These are phyloP conservation scores for Sphaerodactylus townsendi DNA, from an alignment of 2,113 vertebrate species.

Conservation along the genomic window DNA sequence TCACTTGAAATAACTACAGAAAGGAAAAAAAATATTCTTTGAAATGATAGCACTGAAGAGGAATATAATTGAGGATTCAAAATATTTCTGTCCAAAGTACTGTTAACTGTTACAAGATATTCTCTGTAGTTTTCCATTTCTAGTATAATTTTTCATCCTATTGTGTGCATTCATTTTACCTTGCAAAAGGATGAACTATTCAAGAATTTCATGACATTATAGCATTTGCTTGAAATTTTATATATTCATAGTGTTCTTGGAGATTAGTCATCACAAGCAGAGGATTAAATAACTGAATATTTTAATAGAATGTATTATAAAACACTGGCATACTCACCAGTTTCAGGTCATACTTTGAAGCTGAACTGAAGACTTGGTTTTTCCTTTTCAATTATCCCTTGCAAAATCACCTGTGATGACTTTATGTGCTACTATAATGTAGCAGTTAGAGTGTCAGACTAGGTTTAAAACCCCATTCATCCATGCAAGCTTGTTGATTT, in stretches of 20 bases:
- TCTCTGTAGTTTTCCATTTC: fast-evolving
- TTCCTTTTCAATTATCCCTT: no score
- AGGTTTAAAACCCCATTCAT: no score
- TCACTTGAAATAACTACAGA: constrained; percentile 18
- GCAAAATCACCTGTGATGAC: no score
- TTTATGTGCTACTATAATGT: no score
- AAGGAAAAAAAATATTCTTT: constrained; percentile 29
- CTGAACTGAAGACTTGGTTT: no score
- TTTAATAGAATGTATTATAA: no score
- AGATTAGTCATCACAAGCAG: not conserved
- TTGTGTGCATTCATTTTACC: not conserved
- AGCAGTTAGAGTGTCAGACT: no score
- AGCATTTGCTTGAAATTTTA: not conserved
- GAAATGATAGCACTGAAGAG: constrained; percentile 22
- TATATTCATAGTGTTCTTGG: not conserved
- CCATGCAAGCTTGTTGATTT: no score
- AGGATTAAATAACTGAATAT: not conserved
- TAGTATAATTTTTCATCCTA: not conserved
- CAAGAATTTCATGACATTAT: not conserved
- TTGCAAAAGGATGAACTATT: not conserved
- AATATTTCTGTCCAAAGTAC: constrained; percentile 1
- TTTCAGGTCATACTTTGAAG: no score
- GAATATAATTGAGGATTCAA: constrained; percentile 25
- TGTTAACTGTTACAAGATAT: constrained; percentile 1
- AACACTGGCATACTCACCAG: no score